A percentile compares a stretch with the other conserved stretches of the same genome.
Evolutionary conservation across 2,888 invertebrate species (phyloP).

Genomic region (Eurois occulta): DNA sequence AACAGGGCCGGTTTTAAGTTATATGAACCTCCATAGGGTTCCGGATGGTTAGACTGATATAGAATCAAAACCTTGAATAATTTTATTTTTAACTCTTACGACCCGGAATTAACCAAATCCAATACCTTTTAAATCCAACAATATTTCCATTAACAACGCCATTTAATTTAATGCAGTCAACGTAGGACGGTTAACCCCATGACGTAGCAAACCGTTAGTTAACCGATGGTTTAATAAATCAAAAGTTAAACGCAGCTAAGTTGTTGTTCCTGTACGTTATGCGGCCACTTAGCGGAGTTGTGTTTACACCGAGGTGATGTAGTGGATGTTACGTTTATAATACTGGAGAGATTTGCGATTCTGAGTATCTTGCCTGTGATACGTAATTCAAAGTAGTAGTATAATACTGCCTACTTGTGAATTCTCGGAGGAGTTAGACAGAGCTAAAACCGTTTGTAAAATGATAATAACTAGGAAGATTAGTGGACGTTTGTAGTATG

Average conservation of each 20-base stretch:
- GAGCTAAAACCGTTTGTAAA: neutral
- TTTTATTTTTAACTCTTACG: neutral
- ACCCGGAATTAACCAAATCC: neutral
- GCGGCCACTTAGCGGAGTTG: constrained; percentile 75
- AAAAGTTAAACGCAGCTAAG: constrained; percentile 84
- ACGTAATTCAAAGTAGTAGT: neutral
- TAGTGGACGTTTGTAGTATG: neutral
- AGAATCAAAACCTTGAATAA: no score
- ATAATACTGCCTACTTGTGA: neutral
- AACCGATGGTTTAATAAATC: constrained; percentile 83
- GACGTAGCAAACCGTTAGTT: constrained; percentile 66
- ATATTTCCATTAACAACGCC: constrained; percentile 31
- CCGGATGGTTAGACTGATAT: neutral
- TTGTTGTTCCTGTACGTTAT: constrained; percentile 77
- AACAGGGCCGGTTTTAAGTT: no score
- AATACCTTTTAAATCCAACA: neutral
- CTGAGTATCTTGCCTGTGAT: neutral
- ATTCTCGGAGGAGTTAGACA: neutral
- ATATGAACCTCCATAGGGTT: no score
- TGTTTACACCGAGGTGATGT: constrained; percentile 71
- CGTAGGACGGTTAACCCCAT: constrained; percentile 52
- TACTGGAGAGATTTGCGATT: no score
- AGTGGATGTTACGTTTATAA: neutral
- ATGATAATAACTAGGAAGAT: neutral
- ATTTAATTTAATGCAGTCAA: constrained; percentile 19